A percentile compares a stretch with the other conserved stretches of the same genome.
phyloP scores from a whole-genome alignment of 2,113 vertebrate species.

The Fregata magnificens region DNA sequence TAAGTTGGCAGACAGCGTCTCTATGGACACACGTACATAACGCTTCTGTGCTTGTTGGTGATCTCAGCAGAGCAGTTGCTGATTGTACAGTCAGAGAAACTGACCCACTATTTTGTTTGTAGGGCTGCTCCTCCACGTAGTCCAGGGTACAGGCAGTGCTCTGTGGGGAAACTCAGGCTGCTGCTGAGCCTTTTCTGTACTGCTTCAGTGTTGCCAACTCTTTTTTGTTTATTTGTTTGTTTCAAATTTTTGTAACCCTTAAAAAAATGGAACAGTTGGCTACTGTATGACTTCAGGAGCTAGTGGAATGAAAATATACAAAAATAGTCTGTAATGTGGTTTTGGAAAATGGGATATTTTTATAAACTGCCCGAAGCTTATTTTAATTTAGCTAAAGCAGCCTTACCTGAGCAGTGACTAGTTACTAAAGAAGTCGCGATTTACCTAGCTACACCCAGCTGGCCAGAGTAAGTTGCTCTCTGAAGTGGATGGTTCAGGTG shows the following conservation, averaged over 20 bases:
- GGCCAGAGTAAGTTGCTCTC: not conserved
- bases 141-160: not conserved
- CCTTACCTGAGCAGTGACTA: not conserved
- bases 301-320: not conserved
- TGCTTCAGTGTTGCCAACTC: not conserved
- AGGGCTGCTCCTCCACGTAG: not conserved
- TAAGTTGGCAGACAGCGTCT: not conserved
- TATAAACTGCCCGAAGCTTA: not conserved
- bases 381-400: not conserved
- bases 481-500: not conserved
- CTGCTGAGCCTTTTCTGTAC: not conserved
- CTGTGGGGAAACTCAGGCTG: not conserved
- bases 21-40: not conserved
- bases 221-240: too few species aligned
- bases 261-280: not conserved
- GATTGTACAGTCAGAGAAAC: not conserved
- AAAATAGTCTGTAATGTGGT: not conserved
- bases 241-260: not conserved
- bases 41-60: not conserved
- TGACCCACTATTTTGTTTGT: not conserved
- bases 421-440: not conserved
- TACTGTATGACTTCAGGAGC: not conserved
- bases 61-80: constrained; percentile 13
- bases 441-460: not conserved
- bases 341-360: not conserved